A percentile compares a stretch with the other conserved stretches of the same genome.
phyloP scores from a whole-genome alignment of 2,888 invertebrate species.

The Tanytarsus gracilentus region DNA sequence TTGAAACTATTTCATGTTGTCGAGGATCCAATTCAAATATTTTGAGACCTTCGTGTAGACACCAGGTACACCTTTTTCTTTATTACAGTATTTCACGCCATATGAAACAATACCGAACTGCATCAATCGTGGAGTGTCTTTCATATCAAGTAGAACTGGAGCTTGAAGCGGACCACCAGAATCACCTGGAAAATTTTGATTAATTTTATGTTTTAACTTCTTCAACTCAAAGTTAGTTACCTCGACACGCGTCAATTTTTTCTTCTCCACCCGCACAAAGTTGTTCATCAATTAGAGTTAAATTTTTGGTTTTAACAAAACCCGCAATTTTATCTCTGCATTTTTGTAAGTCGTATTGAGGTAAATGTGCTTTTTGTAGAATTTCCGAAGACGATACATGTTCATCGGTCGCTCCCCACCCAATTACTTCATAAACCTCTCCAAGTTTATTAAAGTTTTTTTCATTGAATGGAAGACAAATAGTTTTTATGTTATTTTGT shows the following conservation, averaged over 20 bases:
- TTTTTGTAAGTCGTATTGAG: slow-evolving; percentile 30
- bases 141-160: slow-evolving; percentile 30
- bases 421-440: slow-evolving; percentile 31
- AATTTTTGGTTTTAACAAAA: background rate
- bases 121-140: slow-evolving; percentile 30
- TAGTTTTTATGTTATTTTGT: slow-evolving; percentile 32
- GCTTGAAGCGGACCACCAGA: slow-evolving; percentile 36
- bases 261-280: slow-evolving; percentile 35
- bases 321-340: slow-evolving; percentile 31
- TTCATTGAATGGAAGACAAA: slow-evolving; percentile 34
- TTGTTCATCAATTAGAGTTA: slow-evolving; percentile 31
- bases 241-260: slow-evolving; percentile 33
- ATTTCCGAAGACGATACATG: slow-evolving; percentile 29
- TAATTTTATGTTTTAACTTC: background rate
- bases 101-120: slow-evolving; percentile 35
- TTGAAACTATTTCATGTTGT: background rate
- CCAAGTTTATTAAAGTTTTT: background rate
- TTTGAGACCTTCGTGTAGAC: slow-evolving; percentile 10
- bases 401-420: slow-evolving; percentile 34
- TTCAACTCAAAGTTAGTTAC: background rate
- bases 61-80: slow-evolving; percentile 7
- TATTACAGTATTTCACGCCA: slow-evolving; percentile 33
- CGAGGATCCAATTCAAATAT: slow-evolving; percentile 11
- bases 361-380: slow-evolving; percentile 31
- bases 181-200: slow-evolving; percentile 32